Conservation (phyloP, 1,140 invertebrate genomes). For the Plodia interpunctella region DNA sequence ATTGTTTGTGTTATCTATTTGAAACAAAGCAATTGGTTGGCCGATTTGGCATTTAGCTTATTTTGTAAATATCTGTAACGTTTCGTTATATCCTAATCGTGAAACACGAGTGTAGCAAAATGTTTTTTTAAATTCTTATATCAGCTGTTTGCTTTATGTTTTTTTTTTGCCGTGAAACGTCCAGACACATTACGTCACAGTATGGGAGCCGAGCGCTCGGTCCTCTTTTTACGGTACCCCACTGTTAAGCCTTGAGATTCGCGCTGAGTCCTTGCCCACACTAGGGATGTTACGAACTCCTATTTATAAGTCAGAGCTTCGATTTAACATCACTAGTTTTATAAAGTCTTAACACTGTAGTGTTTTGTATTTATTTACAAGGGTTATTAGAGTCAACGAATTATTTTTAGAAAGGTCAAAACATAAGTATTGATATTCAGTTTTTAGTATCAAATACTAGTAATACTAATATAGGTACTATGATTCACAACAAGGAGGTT, state of each 20-base stretch:
- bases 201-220: slow-evolving; percentile 19
- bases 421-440: too few species aligned
- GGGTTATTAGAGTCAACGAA: too few species aligned
- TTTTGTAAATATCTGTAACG: slow-evolving; percentile 1
- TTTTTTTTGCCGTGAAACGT: slow-evolving; percentile 26
- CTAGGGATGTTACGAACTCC: not conserved
- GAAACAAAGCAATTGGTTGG: slow-evolving; percentile 1
- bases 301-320: not conserved
- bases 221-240: slow-evolving; percentile 37
- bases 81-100: not conserved
- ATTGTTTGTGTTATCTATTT: slow-evolving; percentile 4
- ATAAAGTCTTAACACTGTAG: too few species aligned
- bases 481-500: too few species aligned
- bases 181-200: slow-evolving; percentile 34
- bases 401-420: too few species aligned
- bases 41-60: not conserved
- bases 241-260: slow-evolving; percentile 46
- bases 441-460: too few species aligned
- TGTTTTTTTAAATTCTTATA: not conserved
- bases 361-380: too few species aligned
- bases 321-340: too few species aligned
- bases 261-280: slow-evolving; percentile 28
- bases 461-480: too few species aligned
- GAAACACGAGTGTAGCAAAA: not conserved
- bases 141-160: slow-evolving; percentile 13